Evolutionary conservation across 2,888 invertebrate species (phyloP).

Genomic region (Plusia festucae): DNA sequence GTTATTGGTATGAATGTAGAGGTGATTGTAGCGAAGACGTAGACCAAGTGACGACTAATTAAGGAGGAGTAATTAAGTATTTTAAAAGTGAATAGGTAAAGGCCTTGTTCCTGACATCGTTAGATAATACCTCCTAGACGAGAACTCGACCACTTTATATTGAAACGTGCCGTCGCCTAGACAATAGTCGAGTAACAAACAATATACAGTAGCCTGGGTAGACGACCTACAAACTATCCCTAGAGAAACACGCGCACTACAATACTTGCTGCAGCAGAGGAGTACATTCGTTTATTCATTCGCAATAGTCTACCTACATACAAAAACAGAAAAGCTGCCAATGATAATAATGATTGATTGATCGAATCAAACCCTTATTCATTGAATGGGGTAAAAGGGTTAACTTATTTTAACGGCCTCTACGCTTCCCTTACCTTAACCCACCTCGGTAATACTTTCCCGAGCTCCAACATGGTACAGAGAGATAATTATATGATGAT

Average conservation of each 20-base stretch:
- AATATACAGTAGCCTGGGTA: background rate
- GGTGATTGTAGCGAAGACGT: constrained; percentile 23
- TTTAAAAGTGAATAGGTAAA: background rate
- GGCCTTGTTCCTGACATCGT: background rate
- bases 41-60: constrained; percentile 13
- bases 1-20: constrained; percentile 12
- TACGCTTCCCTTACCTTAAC: background rate
- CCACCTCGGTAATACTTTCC: background rate
- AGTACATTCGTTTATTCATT: background rate
- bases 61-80: background rate
- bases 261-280: background rate
- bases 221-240: constrained; percentile 1
- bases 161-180: constrained; percentile 4
- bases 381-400: constrained; percentile 7
- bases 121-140: background rate
- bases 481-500: background rate
- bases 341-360: constrained; percentile 13
- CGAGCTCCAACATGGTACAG: background rate
- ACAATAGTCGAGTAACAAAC: constrained; percentile 3
- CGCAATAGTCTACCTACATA: background rate
- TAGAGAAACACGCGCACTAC: background rate
- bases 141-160: background rate
- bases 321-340: constrained; percentile 2
- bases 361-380: constrained; percentile 20
- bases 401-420: constrained; percentile 11